A percentile compares a stretch with the other conserved stretches of the same genome.
Evolutionary conservation across 2,113 vertebrate genomes (phyloP).

Genomic region (Acanthochromis polyacanthus): DNA sequence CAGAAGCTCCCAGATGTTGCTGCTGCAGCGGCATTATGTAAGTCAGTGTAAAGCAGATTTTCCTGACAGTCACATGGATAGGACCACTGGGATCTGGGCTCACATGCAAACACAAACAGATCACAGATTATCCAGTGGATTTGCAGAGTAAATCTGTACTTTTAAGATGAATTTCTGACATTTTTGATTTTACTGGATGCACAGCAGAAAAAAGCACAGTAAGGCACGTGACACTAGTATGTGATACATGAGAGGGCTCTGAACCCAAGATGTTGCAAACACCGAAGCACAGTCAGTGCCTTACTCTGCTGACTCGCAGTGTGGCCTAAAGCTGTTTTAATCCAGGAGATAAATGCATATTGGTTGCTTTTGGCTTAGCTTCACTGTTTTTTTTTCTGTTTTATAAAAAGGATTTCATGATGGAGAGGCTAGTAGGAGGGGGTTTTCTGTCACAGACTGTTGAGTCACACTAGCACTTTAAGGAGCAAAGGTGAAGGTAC

Average conservation of each 20-base stretch:
- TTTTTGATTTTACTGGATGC: constrained; percentile 34
- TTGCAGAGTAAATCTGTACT: constrained; percentile 58
- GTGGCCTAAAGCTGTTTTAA: constrained; percentile 36
- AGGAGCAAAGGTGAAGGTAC: not conserved
- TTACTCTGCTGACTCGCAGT: constrained; percentile 46
- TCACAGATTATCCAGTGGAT: constrained; percentile 69
- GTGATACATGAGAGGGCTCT: constrained; percentile 21
- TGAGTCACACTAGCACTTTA: constrained; percentile 17
- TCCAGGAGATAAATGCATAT: constrained; percentile 42
- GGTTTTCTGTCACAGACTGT: not conserved
- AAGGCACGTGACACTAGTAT: not conserved
- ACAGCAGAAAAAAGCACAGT: not conserved
- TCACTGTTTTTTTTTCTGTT: not conserved
- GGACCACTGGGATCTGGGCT: constrained; percentile 34
- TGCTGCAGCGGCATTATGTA: constrained; percentile 63
- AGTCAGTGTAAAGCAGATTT: constrained; percentile 66
- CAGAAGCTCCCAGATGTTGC: constrained; percentile 71
- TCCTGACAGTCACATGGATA: constrained; percentile 60
- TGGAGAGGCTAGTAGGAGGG: not conserved
- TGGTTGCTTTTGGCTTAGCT: constrained; percentile 34
- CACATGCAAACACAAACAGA: constrained; percentile 57
- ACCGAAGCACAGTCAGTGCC: not conserved
- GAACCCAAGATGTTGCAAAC: constrained; percentile 25
- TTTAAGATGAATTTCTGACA: constrained; percentile 47
- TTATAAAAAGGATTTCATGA: not conserved